These are phyloP conservation scores for Sakesphorus luctuosus DNA, from an alignment of 2,113 vertebrate species.

Conservation along the genomic window DNA sequence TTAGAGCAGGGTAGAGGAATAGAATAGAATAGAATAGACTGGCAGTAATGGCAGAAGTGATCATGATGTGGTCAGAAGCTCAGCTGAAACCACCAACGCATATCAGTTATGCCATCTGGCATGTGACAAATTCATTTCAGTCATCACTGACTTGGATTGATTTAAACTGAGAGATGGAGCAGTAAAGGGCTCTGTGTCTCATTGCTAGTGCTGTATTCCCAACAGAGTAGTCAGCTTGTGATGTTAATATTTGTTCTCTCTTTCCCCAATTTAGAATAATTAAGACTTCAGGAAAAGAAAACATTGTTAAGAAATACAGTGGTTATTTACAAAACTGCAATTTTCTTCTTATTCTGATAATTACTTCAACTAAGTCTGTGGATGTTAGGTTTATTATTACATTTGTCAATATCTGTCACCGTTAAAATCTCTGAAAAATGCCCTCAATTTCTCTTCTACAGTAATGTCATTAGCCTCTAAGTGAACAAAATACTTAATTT, in stretches of 20 bases:
- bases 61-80: not conserved
- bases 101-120: constrained; percentile 6
- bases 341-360: constrained; percentile 9
- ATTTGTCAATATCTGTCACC: constrained; percentile 10
- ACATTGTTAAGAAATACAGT: not conserved
- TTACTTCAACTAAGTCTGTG: not conserved
- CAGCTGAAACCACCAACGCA: not conserved
- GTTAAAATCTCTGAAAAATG: constrained; percentile 28
- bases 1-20: not conserved
- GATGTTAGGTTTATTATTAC: constrained; percentile 13
- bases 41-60: not conserved
- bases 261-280: not conserved
- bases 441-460: not conserved
- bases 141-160: not conserved
- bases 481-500: constrained; percentile 43
- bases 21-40: not conserved
- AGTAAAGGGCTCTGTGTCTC: not conserved
- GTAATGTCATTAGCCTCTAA: constrained; percentile 46
- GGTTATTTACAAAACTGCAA: not conserved
- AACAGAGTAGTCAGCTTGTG: not conserved
- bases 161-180: not conserved
- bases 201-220: not conserved
- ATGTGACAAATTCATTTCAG: constrained; percentile 25
- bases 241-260: not conserved
- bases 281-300: not conserved